These are phyloP conservation scores for Somateria mollissima DNA, from an alignment of 2,797 vertebrate species.

Conservation along the genomic window DNA sequence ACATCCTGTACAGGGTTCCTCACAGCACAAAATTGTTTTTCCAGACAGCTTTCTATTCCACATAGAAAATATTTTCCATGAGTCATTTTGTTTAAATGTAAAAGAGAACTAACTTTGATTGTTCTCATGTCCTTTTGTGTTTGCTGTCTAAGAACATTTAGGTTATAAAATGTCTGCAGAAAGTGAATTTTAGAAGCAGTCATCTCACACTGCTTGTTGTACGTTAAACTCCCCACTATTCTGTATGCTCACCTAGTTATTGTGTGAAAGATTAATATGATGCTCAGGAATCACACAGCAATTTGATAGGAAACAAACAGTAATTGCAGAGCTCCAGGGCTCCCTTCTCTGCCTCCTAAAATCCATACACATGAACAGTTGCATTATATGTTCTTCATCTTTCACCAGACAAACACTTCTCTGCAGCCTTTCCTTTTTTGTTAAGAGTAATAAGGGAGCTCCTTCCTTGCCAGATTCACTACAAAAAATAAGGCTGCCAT, in stretches of 20 bases:
- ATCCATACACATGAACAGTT: background rate
- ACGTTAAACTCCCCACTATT: background rate
- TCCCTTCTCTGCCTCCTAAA: background rate
- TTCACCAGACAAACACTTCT: background rate
- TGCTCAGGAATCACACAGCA: background rate
- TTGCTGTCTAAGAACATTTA: slow-evolving; percentile 41
- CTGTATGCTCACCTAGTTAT: background rate
- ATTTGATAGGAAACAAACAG: background rate
- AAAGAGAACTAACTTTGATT: slow-evolving; percentile 38
- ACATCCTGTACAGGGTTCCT: slow-evolving; percentile 13
- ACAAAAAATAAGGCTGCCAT: background rate
- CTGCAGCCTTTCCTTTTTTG: background rate
- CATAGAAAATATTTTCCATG: slow-evolving; percentile 50
- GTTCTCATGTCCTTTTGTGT: background rate
- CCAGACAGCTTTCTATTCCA: slow-evolving; percentile 32
- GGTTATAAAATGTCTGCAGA: background rate
- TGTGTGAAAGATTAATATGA: background rate
- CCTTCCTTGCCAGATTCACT: background rate
- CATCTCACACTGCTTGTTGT: background rate
- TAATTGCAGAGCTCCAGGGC: background rate
- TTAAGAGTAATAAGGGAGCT: background rate
- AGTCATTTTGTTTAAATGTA: background rate
- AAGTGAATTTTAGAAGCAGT: slow-evolving; percentile 18
- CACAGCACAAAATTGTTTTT: background rate
- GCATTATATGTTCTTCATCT: background rate